These are phyloP conservation scores for Bilobella aurantiaca DNA, from an alignment of 1,140 invertebrate genomes.

Conservation along the genomic window DNA sequence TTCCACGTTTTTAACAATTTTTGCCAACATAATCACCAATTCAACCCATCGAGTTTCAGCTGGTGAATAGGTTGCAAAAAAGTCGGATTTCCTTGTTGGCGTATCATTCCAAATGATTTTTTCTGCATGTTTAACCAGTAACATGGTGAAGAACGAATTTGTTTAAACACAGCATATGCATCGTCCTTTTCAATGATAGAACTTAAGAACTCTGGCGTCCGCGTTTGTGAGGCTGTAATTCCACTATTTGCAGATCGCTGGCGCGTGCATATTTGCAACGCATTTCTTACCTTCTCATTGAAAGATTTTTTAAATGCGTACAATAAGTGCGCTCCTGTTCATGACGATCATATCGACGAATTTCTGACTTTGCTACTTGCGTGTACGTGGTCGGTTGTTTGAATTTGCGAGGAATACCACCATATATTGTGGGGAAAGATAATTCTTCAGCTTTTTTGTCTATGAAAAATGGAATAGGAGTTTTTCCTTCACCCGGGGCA, in stretches of 20 bases:
- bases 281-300: too few species aligned
- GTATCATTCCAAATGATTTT: conserved; percentile 37
- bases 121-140: conserved; percentile 18
- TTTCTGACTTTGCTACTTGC: too few species aligned
- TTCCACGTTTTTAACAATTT: conserved; percentile 36
- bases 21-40: conserved; percentile 39
- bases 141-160: conserved; percentile 35
- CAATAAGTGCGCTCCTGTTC: too few species aligned
- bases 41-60: conserved; percentile 40
- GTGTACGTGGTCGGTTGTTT: too few species aligned
- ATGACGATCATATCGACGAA: too few species aligned
- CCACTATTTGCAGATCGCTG: too few species aligned
- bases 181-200: conserved; percentile 10
- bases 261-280: too few species aligned
- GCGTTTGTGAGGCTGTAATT: neutral
- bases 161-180: conserved; percentile 32
- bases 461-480: neutral
- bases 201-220: neutral
- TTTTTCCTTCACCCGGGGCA: conserved; percentile 3
- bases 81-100: conserved; percentile 38
- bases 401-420: too few species aligned
- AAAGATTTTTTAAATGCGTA: too few species aligned
- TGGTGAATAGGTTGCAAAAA: conserved; percentile 39
- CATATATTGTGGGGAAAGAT: conserved; percentile 6
- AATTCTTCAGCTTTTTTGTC: neutral